These are phyloP conservation scores for Notamacropus eugenii DNA, from an alignment of 2,797 vertebrate species.

Conservation along the genomic window DNA sequence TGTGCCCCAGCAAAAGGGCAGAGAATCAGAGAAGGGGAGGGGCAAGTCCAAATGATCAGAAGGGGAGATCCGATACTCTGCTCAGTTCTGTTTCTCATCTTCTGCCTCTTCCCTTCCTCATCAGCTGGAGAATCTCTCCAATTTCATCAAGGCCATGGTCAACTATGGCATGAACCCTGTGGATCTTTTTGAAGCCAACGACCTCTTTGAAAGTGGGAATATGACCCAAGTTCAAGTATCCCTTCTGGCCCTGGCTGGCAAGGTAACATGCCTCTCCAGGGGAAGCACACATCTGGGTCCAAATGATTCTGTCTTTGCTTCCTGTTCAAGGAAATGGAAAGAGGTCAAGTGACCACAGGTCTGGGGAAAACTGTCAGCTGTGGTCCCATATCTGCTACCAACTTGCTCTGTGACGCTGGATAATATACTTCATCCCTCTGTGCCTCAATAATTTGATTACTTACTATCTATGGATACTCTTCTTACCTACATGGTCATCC, in stretches of 20 bases:
- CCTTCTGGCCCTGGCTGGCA: slow-evolving; percentile 92
- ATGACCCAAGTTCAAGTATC: slow-evolving; percentile 97
- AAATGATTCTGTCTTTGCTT: not conserved
- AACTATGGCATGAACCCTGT: slow-evolving; percentile 93
- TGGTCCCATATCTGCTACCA: not conserved
- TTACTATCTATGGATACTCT: not conserved
- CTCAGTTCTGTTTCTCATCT: rapidly evolving
- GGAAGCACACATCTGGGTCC: not conserved
- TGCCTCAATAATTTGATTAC: not conserved
- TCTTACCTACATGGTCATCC: not conserved
- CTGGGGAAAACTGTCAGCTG: not conserved
- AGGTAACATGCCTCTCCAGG: slow-evolving; percentile 86
- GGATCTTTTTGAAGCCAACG: slow-evolving; percentile 96
- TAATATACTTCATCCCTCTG: not conserved
- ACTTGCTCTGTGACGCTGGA: not conserved
- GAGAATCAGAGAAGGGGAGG: rapidly evolving
- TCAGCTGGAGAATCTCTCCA: slow-evolving; percentile 95
- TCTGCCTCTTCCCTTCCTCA: not conserved
- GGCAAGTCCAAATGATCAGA: rapidly evolving
- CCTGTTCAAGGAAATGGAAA: not conserved
- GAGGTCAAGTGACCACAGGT: not conserved
- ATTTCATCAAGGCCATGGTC: slow-evolving; percentile 93
- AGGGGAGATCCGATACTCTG: rapidly evolving
- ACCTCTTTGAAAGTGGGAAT: slow-evolving; percentile 95
- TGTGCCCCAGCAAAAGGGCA: not conserved